Percentiles rank a stretch among this genome's conserved stretches.
These are phyloP conservation scores for Muraenolepis orangiensis DNA, from an alignment of 2,797 vertebrate genomes.

Conservation along the genomic window DNA sequence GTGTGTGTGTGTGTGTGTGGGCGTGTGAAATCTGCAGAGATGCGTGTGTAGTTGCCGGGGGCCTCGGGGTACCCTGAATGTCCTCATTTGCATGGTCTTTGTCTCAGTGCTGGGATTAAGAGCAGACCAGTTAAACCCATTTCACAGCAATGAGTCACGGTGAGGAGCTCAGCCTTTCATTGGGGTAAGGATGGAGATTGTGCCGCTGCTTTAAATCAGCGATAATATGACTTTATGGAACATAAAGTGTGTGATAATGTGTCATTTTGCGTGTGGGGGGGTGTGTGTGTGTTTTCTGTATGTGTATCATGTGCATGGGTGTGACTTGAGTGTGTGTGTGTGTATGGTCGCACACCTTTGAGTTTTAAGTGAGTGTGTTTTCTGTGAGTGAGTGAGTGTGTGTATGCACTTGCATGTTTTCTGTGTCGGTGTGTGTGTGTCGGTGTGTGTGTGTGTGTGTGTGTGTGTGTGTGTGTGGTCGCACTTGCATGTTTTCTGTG, in stretches of 20 bases:
- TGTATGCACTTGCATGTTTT: too few species aligned
- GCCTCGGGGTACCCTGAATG: too few species aligned
- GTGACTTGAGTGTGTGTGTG: neutral
- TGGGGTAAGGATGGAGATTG: neutral
- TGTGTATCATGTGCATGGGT: neutral
- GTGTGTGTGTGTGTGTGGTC: slow-evolving; percentile 17
- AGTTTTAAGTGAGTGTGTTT: neutral
- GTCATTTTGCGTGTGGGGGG: neutral
- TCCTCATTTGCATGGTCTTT: neutral
- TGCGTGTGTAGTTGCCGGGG: neutral
- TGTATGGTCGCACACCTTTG: neutral
- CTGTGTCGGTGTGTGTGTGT: neutral
- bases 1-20: neutral
- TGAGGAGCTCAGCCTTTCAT: neutral
- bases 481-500: too few species aligned
- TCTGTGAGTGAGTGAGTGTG: neutral
- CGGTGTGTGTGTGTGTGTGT: neutral
- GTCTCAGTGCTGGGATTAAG: neutral
- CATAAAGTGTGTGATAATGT: neutral
- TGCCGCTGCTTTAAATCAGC: neutral
- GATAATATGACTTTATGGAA: neutral
- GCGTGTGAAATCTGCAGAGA: neutral
- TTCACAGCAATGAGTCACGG: neutral
- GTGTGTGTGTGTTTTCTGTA: neutral
- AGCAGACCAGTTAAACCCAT: neutral